These are phyloP conservation scores for Petrolisthes cinctipes DNA, from an alignment of 2,888 invertebrate species.

Conservation along the genomic window DNA sequence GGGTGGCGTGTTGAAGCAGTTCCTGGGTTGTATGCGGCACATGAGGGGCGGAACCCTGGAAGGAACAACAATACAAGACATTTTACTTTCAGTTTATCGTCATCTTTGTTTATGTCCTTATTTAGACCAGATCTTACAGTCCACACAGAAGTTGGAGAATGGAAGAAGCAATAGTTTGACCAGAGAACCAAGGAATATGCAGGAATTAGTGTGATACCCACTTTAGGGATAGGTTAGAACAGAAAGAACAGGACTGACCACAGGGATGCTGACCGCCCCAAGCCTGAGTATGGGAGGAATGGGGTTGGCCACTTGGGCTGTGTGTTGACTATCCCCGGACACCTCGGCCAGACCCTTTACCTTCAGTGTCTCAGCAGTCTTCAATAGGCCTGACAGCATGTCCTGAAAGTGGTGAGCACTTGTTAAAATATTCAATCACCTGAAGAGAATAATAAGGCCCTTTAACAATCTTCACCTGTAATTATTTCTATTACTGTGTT, in stretches of 20 bases:
- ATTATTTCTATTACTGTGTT: too few relatives aligned
- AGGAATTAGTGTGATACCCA: neutral
- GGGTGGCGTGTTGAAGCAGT: slow-evolving; percentile 43
- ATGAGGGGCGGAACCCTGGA: slow-evolving; percentile 24
- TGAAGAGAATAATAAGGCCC: neutral
- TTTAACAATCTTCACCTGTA: too few relatives aligned
- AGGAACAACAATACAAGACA: neutral
- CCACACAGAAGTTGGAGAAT: neutral
- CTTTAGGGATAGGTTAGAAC: neutral
- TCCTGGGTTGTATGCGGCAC: slow-evolving; percentile 22
- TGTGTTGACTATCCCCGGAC: slow-evolving; percentile 79
- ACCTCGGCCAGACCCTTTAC: slow-evolving; percentile 93
- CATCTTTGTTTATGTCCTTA: neutral
- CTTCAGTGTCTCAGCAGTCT: slow-evolving; percentile 91
- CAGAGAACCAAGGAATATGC: neutral
- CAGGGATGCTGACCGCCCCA: slow-evolving; percentile 64
- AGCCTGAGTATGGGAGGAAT: slow-evolving; percentile 65
- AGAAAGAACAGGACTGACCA: too few relatives aligned
- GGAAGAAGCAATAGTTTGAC: neutral
- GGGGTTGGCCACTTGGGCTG: slow-evolving; percentile 66
- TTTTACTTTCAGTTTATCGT: neutral
- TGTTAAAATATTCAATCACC: neutral
- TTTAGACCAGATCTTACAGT: neutral
- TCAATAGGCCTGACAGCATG: slow-evolving; percentile 86
- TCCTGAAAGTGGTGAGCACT: slow-evolving; percentile 74